These are phyloP conservation scores for Tipula vernalis DNA, from an alignment of 2,888 invertebrate species.

Conservation along the genomic window DNA sequence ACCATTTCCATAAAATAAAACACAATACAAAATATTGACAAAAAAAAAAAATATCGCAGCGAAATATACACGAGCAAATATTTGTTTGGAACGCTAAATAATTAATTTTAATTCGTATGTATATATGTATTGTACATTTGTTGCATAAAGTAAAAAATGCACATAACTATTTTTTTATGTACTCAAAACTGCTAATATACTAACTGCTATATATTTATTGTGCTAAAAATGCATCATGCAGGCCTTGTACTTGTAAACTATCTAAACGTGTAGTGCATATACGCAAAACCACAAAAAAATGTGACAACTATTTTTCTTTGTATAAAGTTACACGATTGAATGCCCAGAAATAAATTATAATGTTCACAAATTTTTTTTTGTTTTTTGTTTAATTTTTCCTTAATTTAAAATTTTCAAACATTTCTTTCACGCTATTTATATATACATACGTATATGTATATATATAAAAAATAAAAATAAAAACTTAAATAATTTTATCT, in stretches of 20 bases:
- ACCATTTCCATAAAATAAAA: too few relatives aligned
- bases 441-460: neutral
- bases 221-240: neutral
- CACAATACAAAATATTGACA: too few relatives aligned
- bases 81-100: neutral
- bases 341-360: neutral
- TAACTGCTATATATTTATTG: neutral
- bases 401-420: neutral
- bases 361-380: too few relatives aligned
- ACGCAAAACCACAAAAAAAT: neutral
- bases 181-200: neutral
- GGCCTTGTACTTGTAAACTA: neutral
- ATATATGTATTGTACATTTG: neutral
- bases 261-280: neutral
- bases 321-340: neutral
- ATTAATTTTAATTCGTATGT: neutral
- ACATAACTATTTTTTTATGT: neutral
- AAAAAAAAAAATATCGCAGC: too few relatives aligned
- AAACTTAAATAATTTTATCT: neutral
- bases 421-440: neutral
- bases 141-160: neutral
- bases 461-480: neutral
- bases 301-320: neutral
- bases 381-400: neutral
- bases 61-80: neutral